phyloP scores from a whole-genome alignment of 2,797 vertebrate genomes.

The Danio tinwini region DNA sequence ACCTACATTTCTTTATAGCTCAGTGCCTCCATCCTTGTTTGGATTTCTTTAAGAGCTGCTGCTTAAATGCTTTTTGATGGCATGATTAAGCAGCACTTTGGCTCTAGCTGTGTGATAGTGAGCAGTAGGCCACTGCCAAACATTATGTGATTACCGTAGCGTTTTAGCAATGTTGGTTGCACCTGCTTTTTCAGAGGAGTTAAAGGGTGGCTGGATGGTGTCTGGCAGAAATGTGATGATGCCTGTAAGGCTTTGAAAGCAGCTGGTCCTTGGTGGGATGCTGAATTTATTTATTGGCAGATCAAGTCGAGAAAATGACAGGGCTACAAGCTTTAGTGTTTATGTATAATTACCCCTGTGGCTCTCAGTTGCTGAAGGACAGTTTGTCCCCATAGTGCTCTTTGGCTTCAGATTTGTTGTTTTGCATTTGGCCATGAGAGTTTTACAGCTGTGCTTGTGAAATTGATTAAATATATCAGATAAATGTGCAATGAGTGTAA shows the following conservation, averaged over 20 bases:
- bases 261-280: conserved; percentile 7
- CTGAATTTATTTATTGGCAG: conserved; percentile 24
- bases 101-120: conserved; percentile 6
- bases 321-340: conserved; percentile 1
- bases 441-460: background rate
- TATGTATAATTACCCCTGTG: conserved; percentile 19
- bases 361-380: background rate
- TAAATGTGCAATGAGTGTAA: background rate
- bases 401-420: conserved; percentile 11
- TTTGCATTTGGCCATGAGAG: background rate
- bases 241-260: background rate
- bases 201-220: background rate
- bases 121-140: background rate
- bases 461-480: background rate
- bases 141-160: background rate
- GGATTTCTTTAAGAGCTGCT: background rate
- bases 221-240: conserved; percentile 7
- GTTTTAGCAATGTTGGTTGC: background rate
- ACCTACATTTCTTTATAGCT: background rate
- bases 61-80: conserved; percentile 21
- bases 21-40: background rate
- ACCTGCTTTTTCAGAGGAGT: conserved; percentile 12
- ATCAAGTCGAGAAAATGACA: conserved; percentile 10
- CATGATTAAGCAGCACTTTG: conserved; percentile 30
- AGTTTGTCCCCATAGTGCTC: conserved; percentile 10